Conservation (phyloP, 2,113 vertebrate species). For the Apteryx mantelli region DNA sequence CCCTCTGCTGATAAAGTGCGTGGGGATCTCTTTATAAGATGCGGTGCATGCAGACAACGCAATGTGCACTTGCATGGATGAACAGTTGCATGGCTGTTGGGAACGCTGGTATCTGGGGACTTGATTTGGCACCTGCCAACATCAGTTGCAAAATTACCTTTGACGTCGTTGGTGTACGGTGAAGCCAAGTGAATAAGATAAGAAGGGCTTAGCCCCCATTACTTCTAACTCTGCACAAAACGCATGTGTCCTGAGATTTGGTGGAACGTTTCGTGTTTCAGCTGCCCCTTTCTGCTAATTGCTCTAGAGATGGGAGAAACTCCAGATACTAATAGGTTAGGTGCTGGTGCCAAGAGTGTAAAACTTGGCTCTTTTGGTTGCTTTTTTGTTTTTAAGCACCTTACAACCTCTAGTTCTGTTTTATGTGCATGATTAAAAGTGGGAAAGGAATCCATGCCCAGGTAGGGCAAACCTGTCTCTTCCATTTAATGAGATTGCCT, state of each 20-base stretch:
- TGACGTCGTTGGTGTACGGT: not conserved
- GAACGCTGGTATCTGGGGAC: not conserved
- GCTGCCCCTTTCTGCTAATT: not conserved
- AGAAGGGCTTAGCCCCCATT: constrained; percentile 34
- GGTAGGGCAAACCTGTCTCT: constrained; percentile 9
- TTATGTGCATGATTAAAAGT: not conserved
- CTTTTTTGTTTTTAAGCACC: not conserved
- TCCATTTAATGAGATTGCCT: not conserved
- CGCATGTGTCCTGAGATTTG: not conserved
- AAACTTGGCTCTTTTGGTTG: not conserved
- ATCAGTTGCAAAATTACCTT: constrained; percentile 22
- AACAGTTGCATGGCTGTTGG: not conserved
- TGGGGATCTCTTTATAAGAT: not conserved
- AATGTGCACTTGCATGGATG: not conserved
- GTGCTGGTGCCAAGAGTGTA: not conserved
- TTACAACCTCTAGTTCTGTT: not conserved
- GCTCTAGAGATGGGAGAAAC: not conserved
- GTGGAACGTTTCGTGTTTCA: not conserved
- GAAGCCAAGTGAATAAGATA: not conserved
- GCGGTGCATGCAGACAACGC: rapidly evolving
- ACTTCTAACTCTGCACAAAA: not conserved
- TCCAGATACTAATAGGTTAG: not conserved
- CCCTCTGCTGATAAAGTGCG: rapidly evolving
- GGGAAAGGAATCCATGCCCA: constrained; percentile 10
- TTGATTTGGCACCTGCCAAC: not conserved